Conservation (phyloP, 2,888 invertebrate genomes). For the Selenia dentaria region DNA sequence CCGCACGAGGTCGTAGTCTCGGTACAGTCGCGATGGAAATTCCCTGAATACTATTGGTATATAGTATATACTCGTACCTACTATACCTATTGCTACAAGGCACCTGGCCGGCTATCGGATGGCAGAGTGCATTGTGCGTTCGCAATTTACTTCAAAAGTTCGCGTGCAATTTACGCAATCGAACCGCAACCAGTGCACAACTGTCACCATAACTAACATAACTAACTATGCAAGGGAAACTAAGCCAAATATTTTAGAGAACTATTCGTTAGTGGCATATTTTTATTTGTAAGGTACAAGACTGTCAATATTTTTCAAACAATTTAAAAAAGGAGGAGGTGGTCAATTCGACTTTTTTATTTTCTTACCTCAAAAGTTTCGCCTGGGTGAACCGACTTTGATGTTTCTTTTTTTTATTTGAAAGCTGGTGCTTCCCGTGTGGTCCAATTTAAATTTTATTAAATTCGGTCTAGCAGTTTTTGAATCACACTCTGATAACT, state of each 20-base stretch:
- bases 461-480: too few species aligned
- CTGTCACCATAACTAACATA: constrained; percentile 13
- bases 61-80: not conserved
- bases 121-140: constrained; percentile 30
- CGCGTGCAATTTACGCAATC: constrained; percentile 30
- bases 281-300: too few species aligned
- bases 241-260: constrained; percentile 11
- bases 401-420: too few species aligned
- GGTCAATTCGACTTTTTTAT: too few species aligned
- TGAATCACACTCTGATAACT: too few species aligned
- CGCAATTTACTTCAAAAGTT: constrained; percentile 30
- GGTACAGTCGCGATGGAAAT: constrained; percentile 32
- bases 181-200: constrained; percentile 24
- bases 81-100: too few species aligned
- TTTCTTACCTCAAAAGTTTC: too few species aligned
- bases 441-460: too few species aligned
- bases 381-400: too few species aligned
- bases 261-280: not conserved
- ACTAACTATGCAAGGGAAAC: constrained; percentile 5
- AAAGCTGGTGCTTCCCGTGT: too few species aligned
- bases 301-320: too few species aligned
- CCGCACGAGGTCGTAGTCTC: constrained; percentile 38
- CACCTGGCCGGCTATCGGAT: constrained; percentile 24
- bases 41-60: constrained; percentile 27
- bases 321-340: too few species aligned